Evolutionary conservation across 2,113 vertebrate species (phyloP).

Genomic region (Ctenodactylus gundi): DNA sequence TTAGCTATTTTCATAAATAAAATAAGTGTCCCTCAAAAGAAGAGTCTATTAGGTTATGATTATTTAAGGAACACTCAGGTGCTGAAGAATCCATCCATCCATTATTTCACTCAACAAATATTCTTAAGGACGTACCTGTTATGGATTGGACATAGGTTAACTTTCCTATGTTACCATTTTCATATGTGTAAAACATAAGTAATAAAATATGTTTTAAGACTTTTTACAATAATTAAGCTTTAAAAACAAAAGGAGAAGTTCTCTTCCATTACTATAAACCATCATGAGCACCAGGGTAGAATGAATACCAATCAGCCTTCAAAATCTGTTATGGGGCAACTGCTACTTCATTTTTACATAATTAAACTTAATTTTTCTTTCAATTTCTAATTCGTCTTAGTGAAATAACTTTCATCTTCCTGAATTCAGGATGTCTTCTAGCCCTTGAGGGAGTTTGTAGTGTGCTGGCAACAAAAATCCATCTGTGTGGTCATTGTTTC

Average conservation of each 20-base stretch:
- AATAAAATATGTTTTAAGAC: background rate
- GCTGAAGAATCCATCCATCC: background rate
- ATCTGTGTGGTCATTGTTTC: background rate
- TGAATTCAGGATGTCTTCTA: background rate
- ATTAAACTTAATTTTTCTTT: conserved; percentile 8
- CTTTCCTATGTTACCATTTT: background rate
- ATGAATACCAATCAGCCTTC: background rate
- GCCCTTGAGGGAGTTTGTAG: background rate
- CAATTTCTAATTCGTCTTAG: background rate
- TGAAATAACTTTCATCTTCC: background rate
- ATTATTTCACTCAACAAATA: background rate
- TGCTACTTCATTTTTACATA: background rate
- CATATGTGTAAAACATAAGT: background rate
- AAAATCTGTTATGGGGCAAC: background rate
- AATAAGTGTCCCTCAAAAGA: background rate
- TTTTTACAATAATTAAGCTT: background rate
- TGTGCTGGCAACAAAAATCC: background rate
- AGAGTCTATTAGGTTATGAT: background rate
- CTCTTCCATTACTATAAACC: background rate
- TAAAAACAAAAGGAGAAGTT: background rate
- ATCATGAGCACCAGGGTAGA: background rate
- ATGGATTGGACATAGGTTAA: background rate
- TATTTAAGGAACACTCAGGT: background rate
- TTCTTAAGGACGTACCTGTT: background rate
- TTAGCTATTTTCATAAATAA: background rate